A percentile compares a stretch with the other conserved stretches of the same genome.
Conservation (phyloP, 2,888 invertebrate genomes). For the Amphipoea lucens region DNA sequence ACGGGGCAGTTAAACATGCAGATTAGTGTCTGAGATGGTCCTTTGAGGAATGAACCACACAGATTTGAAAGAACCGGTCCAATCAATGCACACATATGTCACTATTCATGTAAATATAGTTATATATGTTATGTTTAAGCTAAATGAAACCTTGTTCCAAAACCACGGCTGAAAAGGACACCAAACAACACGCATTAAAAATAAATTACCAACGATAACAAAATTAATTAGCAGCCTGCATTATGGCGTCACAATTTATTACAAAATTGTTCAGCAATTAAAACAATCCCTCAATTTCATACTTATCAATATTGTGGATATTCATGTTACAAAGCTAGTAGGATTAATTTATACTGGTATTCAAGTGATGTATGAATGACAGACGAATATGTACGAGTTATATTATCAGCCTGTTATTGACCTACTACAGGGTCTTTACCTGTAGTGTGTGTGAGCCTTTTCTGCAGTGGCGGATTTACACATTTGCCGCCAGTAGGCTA, state of each 20-base stretch:
- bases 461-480: no score
- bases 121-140: no score
- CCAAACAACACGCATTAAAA: background rate
- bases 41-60: no score
- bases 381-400: background rate
- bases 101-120: no score
- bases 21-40: no score
- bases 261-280: constrained; percentile 23
- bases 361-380: background rate
- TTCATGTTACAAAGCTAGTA: background rate
- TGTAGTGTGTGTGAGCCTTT: no score
- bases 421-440: no score
- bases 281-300: constrained; percentile 18
- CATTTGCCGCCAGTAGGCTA: no score
- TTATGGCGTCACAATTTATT: constrained; percentile 9
- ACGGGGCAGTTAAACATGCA: no score
- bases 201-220: constrained; percentile 1
- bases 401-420: background rate
- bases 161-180: background rate
- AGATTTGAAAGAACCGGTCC: no score
- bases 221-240: constrained; percentile 26
- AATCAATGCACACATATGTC: no score
- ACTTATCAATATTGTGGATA: constrained; percentile 18
- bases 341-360: background rate
- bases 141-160: background rate